Evolutionary conservation across 2,113 vertebrate species (phyloP).

Genomic region (Ctenomys sociabilis): DNA sequence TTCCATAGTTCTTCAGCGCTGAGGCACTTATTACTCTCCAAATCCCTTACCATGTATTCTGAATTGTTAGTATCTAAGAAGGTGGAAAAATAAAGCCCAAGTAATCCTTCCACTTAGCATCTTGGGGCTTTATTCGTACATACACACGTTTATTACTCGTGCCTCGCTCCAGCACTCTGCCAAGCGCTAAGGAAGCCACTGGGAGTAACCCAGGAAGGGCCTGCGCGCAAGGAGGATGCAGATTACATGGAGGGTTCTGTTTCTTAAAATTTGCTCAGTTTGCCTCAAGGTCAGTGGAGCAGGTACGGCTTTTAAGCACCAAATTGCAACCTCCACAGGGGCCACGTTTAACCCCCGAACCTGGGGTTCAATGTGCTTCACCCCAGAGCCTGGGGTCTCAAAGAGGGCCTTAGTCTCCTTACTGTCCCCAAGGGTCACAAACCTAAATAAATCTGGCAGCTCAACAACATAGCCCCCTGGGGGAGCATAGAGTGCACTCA

Average conservation of each 20-base stretch:
- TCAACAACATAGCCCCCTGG: accelerated
- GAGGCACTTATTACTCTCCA: background rate
- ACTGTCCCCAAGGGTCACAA: accelerated
- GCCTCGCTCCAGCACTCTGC: background rate
- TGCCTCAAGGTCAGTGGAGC: accelerated
- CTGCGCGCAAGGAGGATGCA: no score
- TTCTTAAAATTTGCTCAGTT: background rate
- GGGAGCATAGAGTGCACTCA: no score
- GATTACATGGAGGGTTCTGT: accelerated
- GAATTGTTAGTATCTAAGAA: background rate
- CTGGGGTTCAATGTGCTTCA: accelerated
- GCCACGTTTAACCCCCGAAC: accelerated
- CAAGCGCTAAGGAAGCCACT: accelerated
- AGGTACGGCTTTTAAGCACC: accelerated
- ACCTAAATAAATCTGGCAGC: accelerated
- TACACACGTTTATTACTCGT: accelerated
- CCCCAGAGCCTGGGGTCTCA: accelerated
- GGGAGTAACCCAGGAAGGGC: background rate
- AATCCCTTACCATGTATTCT: background rate
- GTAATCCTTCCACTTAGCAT: background rate
- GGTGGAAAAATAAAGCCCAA: background rate
- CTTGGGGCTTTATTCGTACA: background rate
- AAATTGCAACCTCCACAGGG: no score
- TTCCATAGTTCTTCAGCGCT: no score
- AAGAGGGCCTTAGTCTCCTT: background rate